Conservation (phyloP, 64 coral and sea anemone genomes). For the Montipora efflorescens region DNA sequence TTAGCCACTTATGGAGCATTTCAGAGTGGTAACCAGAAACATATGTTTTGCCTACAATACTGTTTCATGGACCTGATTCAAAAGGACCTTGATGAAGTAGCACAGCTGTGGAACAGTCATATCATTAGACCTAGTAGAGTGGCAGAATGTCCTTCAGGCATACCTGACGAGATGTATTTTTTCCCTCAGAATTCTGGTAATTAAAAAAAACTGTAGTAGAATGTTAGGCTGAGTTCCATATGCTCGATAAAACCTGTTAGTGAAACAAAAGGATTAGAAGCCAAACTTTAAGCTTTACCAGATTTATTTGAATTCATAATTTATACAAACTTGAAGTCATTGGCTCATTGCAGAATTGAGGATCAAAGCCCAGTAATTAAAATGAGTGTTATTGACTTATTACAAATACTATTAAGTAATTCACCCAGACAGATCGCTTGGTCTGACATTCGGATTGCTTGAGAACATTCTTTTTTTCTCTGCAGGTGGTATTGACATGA, state of each 20-base stretch:
- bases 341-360: not conserved
- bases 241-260: not conserved
- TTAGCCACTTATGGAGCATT: not conserved
- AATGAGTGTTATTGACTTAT: not conserved
- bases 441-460: not conserved
- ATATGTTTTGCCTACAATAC: constrained; percentile 54
- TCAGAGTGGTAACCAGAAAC: constrained; percentile 31
- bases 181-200: constrained; percentile 68
- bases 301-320: not conserved
- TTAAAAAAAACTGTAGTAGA: not conserved
- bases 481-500: constrained; percentile 49
- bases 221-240: not conserved
- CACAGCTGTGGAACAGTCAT: constrained; percentile 56
- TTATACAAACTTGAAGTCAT: not conserved
- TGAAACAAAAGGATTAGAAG: too few relatives aligned
- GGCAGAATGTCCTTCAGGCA: constrained; percentile 56
- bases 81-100: constrained; percentile 67
- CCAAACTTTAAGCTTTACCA: too few relatives aligned
- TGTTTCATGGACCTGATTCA: constrained; percentile 72
- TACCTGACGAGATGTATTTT: constrained; percentile 69
- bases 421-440: not conserved
- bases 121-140: constrained; percentile 38
- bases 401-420: not conserved
- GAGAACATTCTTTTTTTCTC: not conserved
- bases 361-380: not conserved